These are phyloP conservation scores for Mohoua ochrocephala DNA, from an alignment of 2,113 vertebrate species.

Conservation along the genomic window DNA sequence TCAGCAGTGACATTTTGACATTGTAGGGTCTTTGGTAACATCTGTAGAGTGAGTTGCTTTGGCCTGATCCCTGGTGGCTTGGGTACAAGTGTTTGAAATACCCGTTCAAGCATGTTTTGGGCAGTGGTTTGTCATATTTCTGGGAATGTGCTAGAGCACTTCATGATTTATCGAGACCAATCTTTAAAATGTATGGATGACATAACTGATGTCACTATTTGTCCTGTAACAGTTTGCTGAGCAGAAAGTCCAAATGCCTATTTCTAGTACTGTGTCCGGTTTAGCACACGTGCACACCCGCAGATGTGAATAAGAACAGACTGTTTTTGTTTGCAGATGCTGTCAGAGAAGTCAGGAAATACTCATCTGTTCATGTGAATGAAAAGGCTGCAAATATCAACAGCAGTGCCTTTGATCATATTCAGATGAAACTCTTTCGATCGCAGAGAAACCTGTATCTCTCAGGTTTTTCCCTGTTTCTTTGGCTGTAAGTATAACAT, in stretches of 20 bases:
- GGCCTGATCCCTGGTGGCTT: neutral
- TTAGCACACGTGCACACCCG: neutral
- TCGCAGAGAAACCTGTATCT: constrained; percentile 96
- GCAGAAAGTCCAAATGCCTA: neutral
- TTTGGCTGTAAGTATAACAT: constrained; percentile 88
- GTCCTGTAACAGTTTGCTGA: neutral
- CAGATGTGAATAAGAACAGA: neutral
- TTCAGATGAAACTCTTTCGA: constrained; percentile 96
- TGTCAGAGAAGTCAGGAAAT: constrained; percentile 89
- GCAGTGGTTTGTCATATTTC: neutral
- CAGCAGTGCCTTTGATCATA: constrained; percentile 79
- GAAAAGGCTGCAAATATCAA: constrained; percentile 69
- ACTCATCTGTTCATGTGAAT: constrained; percentile 69
- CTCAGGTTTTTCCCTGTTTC: constrained; percentile 94
- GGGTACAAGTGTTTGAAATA: neutral
- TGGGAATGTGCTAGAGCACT: neutral
- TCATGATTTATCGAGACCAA: neutral
- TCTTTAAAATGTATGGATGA: neutral
- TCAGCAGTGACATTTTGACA: neutral
- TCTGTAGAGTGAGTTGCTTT: neutral
- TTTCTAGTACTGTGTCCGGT: neutral
- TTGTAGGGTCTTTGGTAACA: neutral
- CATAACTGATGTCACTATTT: neutral
- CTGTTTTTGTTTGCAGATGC: constrained; percentile 77
- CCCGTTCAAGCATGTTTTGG: neutral